Conservation (phyloP, 2,888 invertebrate genomes). For the Caenorhabditis zanzibari region DNA sequence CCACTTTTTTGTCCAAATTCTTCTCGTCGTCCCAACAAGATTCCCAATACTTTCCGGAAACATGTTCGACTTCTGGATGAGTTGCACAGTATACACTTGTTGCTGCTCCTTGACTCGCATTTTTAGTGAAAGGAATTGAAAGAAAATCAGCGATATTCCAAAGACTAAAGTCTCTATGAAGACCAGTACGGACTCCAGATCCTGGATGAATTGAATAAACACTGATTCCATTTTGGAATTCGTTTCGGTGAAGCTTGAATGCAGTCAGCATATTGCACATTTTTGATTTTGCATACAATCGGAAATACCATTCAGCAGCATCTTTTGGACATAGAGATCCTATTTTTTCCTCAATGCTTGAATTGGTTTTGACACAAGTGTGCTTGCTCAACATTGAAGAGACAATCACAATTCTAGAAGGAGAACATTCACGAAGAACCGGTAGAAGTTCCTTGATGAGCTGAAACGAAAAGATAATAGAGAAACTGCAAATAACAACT, state of each 20-base stretch:
- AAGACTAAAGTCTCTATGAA: conserved; percentile 24
- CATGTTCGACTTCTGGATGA: conserved; percentile 88
- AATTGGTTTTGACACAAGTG: conserved; percentile 15
- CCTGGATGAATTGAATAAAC: conserved; percentile 92
- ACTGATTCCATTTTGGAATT: conserved; percentile 71
- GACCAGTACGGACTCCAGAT: conserved; percentile 89
- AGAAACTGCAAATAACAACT: conserved; percentile 54
- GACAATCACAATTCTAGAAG: conserved; percentile 46
- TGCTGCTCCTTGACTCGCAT: conserved; percentile 94
- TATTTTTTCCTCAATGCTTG: conserved; percentile 20
- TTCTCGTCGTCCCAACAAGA: conserved; percentile 88
- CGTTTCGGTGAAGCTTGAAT: conserved; percentile 74
- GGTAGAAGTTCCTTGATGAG: conserved; percentile 56
- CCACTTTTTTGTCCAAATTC: conserved; percentile 80
- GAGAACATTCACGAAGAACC: conserved; percentile 85
- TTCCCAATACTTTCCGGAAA: conserved; percentile 92
- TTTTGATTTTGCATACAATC: conserved; percentile 75
- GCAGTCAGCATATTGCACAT: conserved; percentile 79
- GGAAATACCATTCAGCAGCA: conserved; percentile 38
- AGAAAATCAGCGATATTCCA: conserved; percentile 22
- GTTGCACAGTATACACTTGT: conserved; percentile 93
- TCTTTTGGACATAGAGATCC: conserved; percentile 21
- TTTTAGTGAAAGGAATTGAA: conserved; percentile 94
- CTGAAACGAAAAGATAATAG: conserved; percentile 14
- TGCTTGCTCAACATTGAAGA: conserved; percentile 19